Evolutionary conservation across 2,797 vertebrate species (phyloP), one percentile per base, ranked within the genome.

Genomic region (Sebastes iracundus): DNA sequence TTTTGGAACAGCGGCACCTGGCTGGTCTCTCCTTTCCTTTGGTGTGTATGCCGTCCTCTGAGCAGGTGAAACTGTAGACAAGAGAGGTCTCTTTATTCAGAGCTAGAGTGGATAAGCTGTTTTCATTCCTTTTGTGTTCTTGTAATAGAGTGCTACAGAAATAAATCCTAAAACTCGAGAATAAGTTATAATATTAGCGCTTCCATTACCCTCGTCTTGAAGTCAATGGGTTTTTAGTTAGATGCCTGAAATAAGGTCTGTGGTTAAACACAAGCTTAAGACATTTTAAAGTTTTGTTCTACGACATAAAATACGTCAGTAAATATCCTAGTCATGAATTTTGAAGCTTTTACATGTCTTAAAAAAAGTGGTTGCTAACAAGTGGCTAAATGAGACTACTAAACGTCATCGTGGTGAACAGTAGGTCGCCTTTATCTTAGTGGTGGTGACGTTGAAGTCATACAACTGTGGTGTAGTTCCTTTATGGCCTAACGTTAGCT

Each of bases 401-500:
- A 49, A 49, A 20, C 3, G 46, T 49, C 18, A 49, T 42, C 14
- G 6, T 2, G 14, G 38, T 0, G 38, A 42, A 42, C 38, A 42
- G 14, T 16, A 42, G 38, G 38, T 0, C 0, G 38, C 38, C 38
- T 42, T 42, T 42, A 16, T 6, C 38, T 42, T 42, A 42, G 38
- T 42, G 38, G 0, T 42, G 0, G 38, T 42, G 38, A 16, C 1
- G 6, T 42, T 42, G 38, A 42, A 42, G 38, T 42, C 38, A 16
- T 42, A 16, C 38, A 42, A 42, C 38, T 42, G 38, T 42, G 38
- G 0, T 49, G 46, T 18, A 49, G 46, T 49, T 20, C 0, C 0
- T 42, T 42, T 49, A 20, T 49, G 0, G 46, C 46, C 46, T 49
- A 0, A 20, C 0, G 6, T 49, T 49, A 49, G 0, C 18, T 49